A percentile compares a stretch with the other conserved stretches of the same genome.
These are phyloP conservation scores for Arge pagana DNA, from an alignment of 2,888 invertebrate species.

Conservation along the genomic window DNA sequence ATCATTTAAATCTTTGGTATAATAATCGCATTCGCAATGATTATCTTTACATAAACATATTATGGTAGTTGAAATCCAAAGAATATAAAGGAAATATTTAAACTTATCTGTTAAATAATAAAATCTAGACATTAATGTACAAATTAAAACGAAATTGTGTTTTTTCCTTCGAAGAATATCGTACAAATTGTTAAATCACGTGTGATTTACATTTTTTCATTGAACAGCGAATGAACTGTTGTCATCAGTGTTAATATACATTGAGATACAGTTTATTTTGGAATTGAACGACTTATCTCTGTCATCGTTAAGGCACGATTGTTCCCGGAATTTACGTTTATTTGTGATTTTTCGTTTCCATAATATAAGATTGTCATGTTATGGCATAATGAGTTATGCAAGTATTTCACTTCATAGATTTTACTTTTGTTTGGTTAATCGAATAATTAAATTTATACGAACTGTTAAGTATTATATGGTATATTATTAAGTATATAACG, in stretches of 20 bases:
- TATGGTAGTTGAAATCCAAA: constrained; percentile 14
- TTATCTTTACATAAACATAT: constrained; percentile 20
- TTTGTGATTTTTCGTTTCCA: not conserved
- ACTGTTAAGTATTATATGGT: constrained; percentile 15
- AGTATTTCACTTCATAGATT: constrained; percentile 10
- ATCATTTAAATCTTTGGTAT: constrained; percentile 53
- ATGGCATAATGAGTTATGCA: not conserved
- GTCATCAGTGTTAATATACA: constrained; percentile 1
- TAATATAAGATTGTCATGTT: constrained; percentile 17
- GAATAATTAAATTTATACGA: constrained; percentile 10
- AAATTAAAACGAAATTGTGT: constrained; percentile 24
- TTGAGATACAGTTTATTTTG: constrained; percentile 4
- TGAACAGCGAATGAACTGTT: no score
- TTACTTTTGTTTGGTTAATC: constrained; percentile 9
- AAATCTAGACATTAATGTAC: constrained; percentile 28
- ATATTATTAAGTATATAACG: not conserved
- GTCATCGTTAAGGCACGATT: constrained; percentile 8
- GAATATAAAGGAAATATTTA: constrained; percentile 19
- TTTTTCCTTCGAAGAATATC: constrained; percentile 1
- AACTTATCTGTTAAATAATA: constrained; percentile 30
- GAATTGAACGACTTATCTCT: constrained; percentile 2
- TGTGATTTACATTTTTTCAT: no score
- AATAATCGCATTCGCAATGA: constrained; percentile 47
- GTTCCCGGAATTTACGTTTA: constrained; percentile 12
- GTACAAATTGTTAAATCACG: constrained; percentile 5